These are phyloP conservation scores for Eulemur rubriventer DNA, from an alignment of 2,797 vertebrate species.

Conservation along the genomic window DNA sequence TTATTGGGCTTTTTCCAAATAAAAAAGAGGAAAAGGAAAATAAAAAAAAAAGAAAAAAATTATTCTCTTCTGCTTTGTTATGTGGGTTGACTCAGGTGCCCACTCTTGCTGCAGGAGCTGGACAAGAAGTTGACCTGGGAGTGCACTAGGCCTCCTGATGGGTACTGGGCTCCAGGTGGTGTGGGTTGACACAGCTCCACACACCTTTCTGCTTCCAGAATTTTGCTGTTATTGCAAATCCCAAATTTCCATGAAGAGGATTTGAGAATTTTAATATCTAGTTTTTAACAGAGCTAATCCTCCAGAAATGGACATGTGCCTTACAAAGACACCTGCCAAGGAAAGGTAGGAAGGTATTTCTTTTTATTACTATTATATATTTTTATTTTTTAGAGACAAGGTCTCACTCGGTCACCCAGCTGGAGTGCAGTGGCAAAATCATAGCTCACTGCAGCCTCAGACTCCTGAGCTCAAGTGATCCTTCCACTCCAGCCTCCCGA, in stretches of 20 bases:
- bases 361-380: neutral
- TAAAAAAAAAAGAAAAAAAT: too few species aligned
- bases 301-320: neutral
- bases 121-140: neutral
- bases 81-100: neutral
- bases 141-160: neutral
- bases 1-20: neutral
- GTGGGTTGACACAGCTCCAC: neutral
- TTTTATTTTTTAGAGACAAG: neutral
- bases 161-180: neutral
- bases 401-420: neutral
- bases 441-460: neutral
- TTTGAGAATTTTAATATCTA: neutral
- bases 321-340: neutral
- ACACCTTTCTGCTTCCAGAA: neutral
- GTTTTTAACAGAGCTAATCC: neutral
- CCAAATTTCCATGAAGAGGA: neutral
- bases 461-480: neutral
- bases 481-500: neutral
- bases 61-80: neutral
- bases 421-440: neutral
- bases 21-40: neutral
- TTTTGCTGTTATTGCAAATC: neutral
- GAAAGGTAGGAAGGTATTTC: neutral
- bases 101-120: fast-evolving